Conservation (phyloP, 2,888 invertebrate genomes). For the Drosophila prolongata region DNA sequence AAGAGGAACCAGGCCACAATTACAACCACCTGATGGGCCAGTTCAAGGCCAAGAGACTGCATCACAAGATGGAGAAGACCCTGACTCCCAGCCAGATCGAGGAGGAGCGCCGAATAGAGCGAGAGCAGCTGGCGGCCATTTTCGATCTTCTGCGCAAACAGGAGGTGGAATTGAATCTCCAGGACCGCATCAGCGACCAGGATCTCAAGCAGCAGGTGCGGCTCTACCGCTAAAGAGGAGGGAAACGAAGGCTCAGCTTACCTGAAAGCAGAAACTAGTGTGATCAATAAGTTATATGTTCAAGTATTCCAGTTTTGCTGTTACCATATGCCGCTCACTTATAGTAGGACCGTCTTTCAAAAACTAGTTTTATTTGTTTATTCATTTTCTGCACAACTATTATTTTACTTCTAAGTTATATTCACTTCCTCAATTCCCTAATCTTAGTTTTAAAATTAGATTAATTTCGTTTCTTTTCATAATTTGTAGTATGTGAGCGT, state of each 20-base stretch:
- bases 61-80: constrained; percentile 67
- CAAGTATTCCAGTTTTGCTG: constrained; percentile 5
- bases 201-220: constrained; percentile 83
- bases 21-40: constrained; percentile 64
- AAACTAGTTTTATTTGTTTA: too few relatives aligned
- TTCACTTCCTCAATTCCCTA: too few relatives aligned
- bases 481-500: not conserved
- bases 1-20: constrained; percentile 45
- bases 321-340: constrained; percentile 1
- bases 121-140: constrained; percentile 84
- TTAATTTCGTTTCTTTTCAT: not conserved
- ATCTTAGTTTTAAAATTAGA: too few relatives aligned
- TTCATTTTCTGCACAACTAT: too few relatives aligned
- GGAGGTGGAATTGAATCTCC: constrained; percentile 84
- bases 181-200: constrained; percentile 76
- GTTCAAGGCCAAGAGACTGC: constrained; percentile 69
- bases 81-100: constrained; percentile 73
- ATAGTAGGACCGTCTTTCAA: not conserved
- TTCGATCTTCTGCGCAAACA: constrained; percentile 84
- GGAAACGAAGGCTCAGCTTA: constrained; percentile 20
- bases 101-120: constrained; percentile 82
- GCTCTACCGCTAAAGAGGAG: constrained; percentile 79
- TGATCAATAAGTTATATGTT: constrained; percentile 46
- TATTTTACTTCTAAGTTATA: too few relatives aligned
- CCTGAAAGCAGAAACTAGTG: constrained; percentile 43